Evolutionary conservation across 1,140 invertebrate species (phyloP).

Genomic region (Calliphora vicina): DNA sequence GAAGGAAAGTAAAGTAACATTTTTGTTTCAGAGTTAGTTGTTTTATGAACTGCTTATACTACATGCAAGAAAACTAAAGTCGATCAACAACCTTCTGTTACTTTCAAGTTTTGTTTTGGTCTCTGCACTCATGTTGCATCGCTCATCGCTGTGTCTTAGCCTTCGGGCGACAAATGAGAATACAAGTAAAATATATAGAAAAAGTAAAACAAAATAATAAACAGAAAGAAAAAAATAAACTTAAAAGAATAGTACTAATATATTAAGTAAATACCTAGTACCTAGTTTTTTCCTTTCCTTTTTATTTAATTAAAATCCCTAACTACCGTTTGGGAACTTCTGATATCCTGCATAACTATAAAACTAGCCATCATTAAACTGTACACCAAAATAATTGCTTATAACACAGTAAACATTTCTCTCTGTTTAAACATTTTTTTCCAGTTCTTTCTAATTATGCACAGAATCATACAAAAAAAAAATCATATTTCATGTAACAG

Average conservation of each 20-base stretch:
- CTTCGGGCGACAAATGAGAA: neutral
- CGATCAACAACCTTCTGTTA: neutral
- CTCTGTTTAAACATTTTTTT: too few relatives aligned
- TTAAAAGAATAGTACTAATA: too few relatives aligned
- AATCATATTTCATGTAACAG: too few relatives aligned
- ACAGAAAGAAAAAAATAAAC: too few relatives aligned
- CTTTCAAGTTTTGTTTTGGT: neutral
- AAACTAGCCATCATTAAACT: neutral
- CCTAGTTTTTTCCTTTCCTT: too few relatives aligned
- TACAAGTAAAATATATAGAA: neutral
- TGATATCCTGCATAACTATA: neutral
- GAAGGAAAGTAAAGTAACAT: neutral
- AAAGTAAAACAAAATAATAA: neutral
- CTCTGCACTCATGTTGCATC: neutral
- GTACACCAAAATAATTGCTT: neutral
- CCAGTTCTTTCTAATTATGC: too few relatives aligned
- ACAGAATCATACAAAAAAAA: too few relatives aligned
- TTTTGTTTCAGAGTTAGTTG: too few relatives aligned
- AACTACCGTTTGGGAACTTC: too few relatives aligned
- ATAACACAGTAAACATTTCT: too few relatives aligned
- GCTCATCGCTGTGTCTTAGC: neutral
- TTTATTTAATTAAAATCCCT: too few relatives aligned
- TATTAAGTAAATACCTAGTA: too few relatives aligned
- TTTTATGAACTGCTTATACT: neutral
- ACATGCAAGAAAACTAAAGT: neutral